Base-by-base conservation (phyloP, 2,888 invertebrate genomes). In the Clunio marinus region DNA sequence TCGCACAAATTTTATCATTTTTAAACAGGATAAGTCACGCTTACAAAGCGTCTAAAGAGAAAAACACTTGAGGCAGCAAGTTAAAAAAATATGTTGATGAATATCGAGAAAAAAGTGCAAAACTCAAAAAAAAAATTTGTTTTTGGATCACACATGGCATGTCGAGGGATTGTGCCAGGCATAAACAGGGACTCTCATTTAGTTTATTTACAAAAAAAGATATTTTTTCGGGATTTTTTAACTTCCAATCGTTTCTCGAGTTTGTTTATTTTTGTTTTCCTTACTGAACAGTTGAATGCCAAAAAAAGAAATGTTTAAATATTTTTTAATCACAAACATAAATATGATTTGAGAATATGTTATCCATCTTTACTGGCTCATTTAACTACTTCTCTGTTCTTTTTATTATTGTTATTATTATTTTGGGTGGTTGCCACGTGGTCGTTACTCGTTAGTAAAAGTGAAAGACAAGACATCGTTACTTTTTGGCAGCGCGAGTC, bases 401-500 rank as follows among this genome's bases (percentile, higher is more conserved):
- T 5, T 51, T 51, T 51, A 13, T 51, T 22, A 25, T 27, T 45
- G 13, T n/a, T 32, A 17, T 25, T 10, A 1, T 60, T n/a, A 20
- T 60, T n/a, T 60, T 32, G 8, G 32, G 37, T 24, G 22, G n/a
- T 7, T 25, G 60, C 24, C 57, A 57, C 57, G 57, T 57, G 57
- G 57, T 27, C 25, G 25, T 7, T 10, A 32, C 8, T 27, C 15
- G 25, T 22, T n/a, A 57, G 51, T 8, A 22, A 51, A 7, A 22
- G 20, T 8, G 51, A 51, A 51, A 51, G 51, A n/a, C 51, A 8
- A 51, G 45, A 22, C 51, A 22, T 51, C 5, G 22, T n/a, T 5
- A 51, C 55, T 17, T 58, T 60, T 60, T 60, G 60, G 60, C 60
- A 60, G 35, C 60, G 60, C 60, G 27, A 57, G 57, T 57, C 57